Evolutionary conservation across 1,140 invertebrate species (phyloP), one percentile per base, ranked within the genome.

Genomic region (Drosophila tristis): DNA sequence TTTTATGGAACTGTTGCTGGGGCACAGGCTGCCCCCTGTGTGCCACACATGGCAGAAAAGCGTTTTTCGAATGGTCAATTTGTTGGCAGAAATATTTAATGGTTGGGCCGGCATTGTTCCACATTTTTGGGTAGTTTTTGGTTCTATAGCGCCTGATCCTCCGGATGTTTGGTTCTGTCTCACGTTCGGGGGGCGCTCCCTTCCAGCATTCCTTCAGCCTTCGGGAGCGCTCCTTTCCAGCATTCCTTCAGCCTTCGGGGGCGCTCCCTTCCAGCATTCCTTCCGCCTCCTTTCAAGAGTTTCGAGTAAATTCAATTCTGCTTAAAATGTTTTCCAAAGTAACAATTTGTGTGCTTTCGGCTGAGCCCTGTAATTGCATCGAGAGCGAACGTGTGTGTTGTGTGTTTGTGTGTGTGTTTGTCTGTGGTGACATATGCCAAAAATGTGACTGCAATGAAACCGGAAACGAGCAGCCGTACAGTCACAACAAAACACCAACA

Each of bases 381-480:
- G 11, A 39, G 11, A 39, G 11, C 9, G 35, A 11, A 16, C 16
- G 16, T 16, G 16, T 16, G 50, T n/a, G n/a, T 9, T 3, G 9
- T 4, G 25, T 26, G 48, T 50, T 2, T 31, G n/a, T 53, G 50
- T 29, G 68, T 76, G 65, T 54, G 74, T 0, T 5, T 29, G 9
- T 39, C 73, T 77, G 62, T 76, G 72, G 72, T 76, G 80, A 85
- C 80, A 85, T 74, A 85, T 85, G 84, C 84, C 75, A 79, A 67
- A 77, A 74, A 81, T 77, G 58, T 76, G 59, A 66, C 57, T 80
- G 74, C 73, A 61, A 87, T 75, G 80, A 68, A 86, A 57, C 51
- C 53, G 82, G 74, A 75, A 87, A 78, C 74, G 42, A 80, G 63
- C 56, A 64, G 35, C 47, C 35, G 11, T 50, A 74, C 35, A 39